Percentiles rank a stretch among this genome's conserved stretches.
phyloP scores from a whole-genome alignment of 2,113 vertebrate species.

The Myrmecophaga tridactyla region DNA sequence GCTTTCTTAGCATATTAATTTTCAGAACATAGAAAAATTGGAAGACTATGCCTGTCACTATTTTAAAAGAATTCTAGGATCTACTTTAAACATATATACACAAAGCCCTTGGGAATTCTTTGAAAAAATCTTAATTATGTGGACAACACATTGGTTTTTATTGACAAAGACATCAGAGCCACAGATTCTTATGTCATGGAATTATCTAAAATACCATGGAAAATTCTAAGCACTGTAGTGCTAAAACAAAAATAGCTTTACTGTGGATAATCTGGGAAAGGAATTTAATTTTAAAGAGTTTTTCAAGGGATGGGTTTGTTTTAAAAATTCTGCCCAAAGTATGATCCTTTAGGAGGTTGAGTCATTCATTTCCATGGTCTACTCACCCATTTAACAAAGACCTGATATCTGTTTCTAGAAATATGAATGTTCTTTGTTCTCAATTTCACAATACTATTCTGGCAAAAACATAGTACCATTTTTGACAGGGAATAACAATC shows the following conservation, averaged over 20 bases:
- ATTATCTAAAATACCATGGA: background rate
- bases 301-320: background rate
- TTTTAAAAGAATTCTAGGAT: background rate
- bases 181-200: background rate
- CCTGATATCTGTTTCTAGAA: background rate
- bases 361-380: background rate
- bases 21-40: constrained; percentile 9
- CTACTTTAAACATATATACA: background rate
- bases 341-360: background rate
- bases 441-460: background rate
- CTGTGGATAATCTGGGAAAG: background rate
- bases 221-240: background rate
- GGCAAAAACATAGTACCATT: background rate
- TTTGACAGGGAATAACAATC: background rate
- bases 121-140: constrained; percentile 26
- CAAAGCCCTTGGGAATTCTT: constrained; percentile 9
- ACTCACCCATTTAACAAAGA: background rate
- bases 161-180: background rate
- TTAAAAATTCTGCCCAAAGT: constrained; percentile 2
- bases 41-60: background rate
- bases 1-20: background rate
- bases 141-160: background rate
- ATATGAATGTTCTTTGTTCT: background rate
- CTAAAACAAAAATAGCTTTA: background rate
- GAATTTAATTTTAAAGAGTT: background rate